Percentiles rank a stretch among this genome's conserved stretches.
Conservation (phyloP, 2,888 invertebrate genomes). For the Plebejus anna region DNA sequence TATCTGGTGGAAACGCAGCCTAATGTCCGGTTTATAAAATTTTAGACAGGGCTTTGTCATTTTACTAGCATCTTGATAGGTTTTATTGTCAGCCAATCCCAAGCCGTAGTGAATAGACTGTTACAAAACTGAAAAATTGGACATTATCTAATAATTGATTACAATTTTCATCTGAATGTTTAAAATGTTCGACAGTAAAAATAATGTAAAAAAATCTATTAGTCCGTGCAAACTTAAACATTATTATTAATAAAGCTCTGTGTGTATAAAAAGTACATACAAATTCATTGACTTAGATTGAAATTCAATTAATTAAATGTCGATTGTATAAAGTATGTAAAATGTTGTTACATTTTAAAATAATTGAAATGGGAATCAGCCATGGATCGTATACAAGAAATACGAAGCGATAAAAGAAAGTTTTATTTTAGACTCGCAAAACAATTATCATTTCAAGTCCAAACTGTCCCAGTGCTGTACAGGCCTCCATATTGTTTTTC, state of each 20-base stretch:
- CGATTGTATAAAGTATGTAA: neutral
- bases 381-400: neutral
- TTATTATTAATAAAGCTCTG: neutral
- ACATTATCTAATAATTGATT: too few species aligned
- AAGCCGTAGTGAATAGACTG: too few species aligned
- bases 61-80: too few species aligned
- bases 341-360: neutral
- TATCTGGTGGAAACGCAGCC: too few species aligned
- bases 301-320: slow-evolving; percentile 8
- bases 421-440: neutral
- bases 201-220: neutral
- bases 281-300: neutral
- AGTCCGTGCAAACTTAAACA: neutral
- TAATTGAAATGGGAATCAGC: neutral
- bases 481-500: neutral
- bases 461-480: neutral
- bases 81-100: too few species aligned
- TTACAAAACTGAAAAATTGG: too few species aligned
- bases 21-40: too few species aligned
- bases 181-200: too few species aligned
- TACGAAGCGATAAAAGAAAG: slow-evolving; percentile 13
- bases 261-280: neutral
- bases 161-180: too few species aligned
- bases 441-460: slow-evolving; percentile 29
- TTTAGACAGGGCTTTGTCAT: too few species aligned